Evolutionary conservation across 1,140 invertebrate species (phyloP).

Genomic region (Oryzaephilus surinamensis): DNA sequence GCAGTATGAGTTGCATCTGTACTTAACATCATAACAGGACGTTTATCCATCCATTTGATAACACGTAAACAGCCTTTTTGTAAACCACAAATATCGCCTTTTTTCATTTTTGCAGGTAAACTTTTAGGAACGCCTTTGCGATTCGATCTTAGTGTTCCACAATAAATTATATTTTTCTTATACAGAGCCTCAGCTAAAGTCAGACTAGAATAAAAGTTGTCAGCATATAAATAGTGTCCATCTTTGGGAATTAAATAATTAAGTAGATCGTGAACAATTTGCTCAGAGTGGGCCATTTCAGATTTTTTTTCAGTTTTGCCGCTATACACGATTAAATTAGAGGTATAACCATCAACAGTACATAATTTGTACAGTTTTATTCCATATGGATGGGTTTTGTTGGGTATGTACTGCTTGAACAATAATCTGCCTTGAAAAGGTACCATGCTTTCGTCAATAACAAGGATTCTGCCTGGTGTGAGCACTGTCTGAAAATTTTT

Average conservation of each 20-base stretch:
- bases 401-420: slow-evolving; percentile 25
- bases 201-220: not conserved
- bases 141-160: not conserved
- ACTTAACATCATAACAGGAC: not conserved
- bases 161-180: not conserved
- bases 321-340: not conserved
- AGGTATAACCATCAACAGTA: not conserved
- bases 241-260: not conserved
- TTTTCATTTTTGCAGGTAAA: not conserved
- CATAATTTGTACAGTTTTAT: slow-evolving; percentile 18
- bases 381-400: slow-evolving; percentile 20
- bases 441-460: slow-evolving; percentile 32
- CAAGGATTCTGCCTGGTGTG: slow-evolving; percentile 15
- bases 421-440: slow-evolving; percentile 26
- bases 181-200: no score
- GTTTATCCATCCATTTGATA: not conserved
- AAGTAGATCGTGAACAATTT: not conserved
- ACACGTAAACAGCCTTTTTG: not conserved
- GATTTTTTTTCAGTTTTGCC: not conserved
- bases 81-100: no score
- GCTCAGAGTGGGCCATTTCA: not conserved
- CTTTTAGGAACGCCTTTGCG: not conserved
- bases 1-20: not conserved
- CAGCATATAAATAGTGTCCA: not conserved
- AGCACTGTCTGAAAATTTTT: not conserved